Percentiles rank a stretch among this genome's conserved stretches.
phyloP scores from a whole-genome alignment of 1,140 invertebrate species.

The Drosophila sulfurigaster region DNA sequence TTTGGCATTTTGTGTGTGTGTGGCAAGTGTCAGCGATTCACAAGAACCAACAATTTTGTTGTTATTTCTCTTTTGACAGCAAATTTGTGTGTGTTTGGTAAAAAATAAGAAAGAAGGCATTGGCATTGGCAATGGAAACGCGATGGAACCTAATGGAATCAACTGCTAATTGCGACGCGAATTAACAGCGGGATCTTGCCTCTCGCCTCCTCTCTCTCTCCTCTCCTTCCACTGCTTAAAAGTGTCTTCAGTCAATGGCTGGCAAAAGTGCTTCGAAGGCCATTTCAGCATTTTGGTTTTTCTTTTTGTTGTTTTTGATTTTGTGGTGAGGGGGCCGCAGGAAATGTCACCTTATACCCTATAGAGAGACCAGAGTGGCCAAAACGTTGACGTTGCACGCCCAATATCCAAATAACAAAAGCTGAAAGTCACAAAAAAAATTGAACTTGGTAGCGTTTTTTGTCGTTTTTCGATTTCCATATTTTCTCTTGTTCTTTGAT shows the following conservation, averaged over 20 bases:
- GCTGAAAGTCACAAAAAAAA: constrained; percentile 5
- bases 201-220: not conserved
- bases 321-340: constrained; percentile 44
- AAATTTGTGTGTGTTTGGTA: constrained; percentile 17
- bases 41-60: not conserved
- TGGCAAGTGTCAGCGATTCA: constrained; percentile 37
- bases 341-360: constrained; percentile 75
- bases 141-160: constrained; percentile 32
- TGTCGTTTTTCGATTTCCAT: constrained; percentile 31
- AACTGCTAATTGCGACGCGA: constrained; percentile 38
- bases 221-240: not conserved
- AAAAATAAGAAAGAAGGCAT: constrained; percentile 11
- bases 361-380: constrained; percentile 24
- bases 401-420: constrained; percentile 6
- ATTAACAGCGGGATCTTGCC: constrained; percentile 31
- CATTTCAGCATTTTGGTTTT: constrained; percentile 39
- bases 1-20: constrained; percentile 6
- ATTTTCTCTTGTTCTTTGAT: constrained; percentile 23
- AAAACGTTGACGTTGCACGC: constrained; percentile 65
- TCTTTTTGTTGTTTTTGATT: constrained; percentile 8
- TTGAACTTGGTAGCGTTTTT: constrained; percentile 32
- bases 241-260: constrained; percentile 29
- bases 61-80: not conserved
- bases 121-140: constrained; percentile 36
- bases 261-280: constrained; percentile 69